Base-by-base conservation (phyloP, 2,797 vertebrate genomes). In the Tapirus indicus region DNA sequence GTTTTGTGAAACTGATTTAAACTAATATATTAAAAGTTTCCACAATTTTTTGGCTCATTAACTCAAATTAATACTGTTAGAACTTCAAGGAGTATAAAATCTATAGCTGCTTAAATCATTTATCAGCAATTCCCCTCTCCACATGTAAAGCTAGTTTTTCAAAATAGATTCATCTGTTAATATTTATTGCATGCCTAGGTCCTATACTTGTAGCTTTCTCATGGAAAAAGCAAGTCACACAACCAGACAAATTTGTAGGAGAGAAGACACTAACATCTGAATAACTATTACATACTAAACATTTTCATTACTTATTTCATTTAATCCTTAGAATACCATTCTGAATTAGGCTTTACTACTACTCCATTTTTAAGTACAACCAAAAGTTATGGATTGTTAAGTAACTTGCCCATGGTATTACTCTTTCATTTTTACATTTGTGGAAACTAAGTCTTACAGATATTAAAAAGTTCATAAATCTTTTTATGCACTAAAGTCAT, bases 321-420 rank as follows among this genome's bases (percentile, higher is more conserved):
- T 60, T 62, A 82, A 87, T 77, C 11, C 29, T 49, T 71, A 71
- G 21, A 77, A 38, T 75, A 77, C n/a, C 6, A 77, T 25, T 77
- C 25, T 80, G 35, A 86, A 35, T 93, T 71, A 72, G 5, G 68
- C 29, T 75, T 90, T 82, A 68, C 7, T 56, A 62, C 18, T 89
- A 86, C 1, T 18, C n/a, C 41, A 95, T 56, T 87, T 83, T 95
- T 58, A 62, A 94, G 14, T 78, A 88, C n/a, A 88, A 72, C 9
- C n/a, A 54, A 80, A 95, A 77, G n/a, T 96, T 90, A 90, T 35
- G 9, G 75, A 91, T 69, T 83, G 35, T 56, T 95, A 91, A 91
- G 35, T 58, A 75, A 83, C 21, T 80, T 52, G 9, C 29, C 23
- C 35, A n/a, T 52, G 29, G 38, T n/a, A 88, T 91, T 68, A 49